A percentile compares a stretch with the other conserved stretches of the same genome.
These are phyloP conservation scores for Champsocephalus gunnari DNA, from an alignment of 2,797 vertebrate genomes.

Conservation along the genomic window DNA sequence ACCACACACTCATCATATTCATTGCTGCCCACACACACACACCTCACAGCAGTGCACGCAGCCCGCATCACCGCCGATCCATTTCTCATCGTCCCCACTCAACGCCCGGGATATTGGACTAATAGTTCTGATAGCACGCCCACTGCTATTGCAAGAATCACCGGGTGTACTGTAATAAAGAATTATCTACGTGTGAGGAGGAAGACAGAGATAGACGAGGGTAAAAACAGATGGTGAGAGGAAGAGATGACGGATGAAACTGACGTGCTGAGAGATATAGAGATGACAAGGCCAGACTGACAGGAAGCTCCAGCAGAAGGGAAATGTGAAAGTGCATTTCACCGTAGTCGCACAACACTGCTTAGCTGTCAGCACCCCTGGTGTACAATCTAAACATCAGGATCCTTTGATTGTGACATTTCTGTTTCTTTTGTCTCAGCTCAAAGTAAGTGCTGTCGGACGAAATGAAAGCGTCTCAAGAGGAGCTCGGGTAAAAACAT, in stretches of 20 bases:
- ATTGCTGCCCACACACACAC: constrained; percentile 42
- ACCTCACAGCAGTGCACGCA: constrained; percentile 45
- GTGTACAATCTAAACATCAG: constrained; percentile 67
- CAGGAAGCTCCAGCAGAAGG: constrained; percentile 51
- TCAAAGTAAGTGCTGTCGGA: constrained; percentile 66
- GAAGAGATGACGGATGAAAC: constrained; percentile 46
- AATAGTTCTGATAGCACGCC: constrained; percentile 69
- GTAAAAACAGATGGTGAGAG: constrained; percentile 39
- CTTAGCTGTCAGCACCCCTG: constrained; percentile 60
- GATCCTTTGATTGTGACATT: constrained; percentile 65
- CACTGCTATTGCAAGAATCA: constrained; percentile 58
- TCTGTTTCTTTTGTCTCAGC: constrained; percentile 45
- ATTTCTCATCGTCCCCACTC: constrained; percentile 71
- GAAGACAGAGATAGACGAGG: constrained; percentile 17
- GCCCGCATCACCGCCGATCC: constrained; percentile 54
- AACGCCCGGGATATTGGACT: constrained; percentile 60
- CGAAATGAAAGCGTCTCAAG: constrained; percentile 61
- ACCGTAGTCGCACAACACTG: constrained; percentile 35
- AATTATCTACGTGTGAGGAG: constrained; percentile 41
- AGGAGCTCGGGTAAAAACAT: constrained; percentile 8
- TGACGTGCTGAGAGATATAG: constrained; percentile 42
- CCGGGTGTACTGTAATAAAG: constrained; percentile 44
- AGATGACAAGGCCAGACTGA: constrained; percentile 56
- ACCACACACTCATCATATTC: constrained; percentile 58
- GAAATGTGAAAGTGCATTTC: constrained; percentile 44